phyloP scores from a whole-genome alignment of 2,888 invertebrate genomes.

The Quadroppia sp. region DNA sequence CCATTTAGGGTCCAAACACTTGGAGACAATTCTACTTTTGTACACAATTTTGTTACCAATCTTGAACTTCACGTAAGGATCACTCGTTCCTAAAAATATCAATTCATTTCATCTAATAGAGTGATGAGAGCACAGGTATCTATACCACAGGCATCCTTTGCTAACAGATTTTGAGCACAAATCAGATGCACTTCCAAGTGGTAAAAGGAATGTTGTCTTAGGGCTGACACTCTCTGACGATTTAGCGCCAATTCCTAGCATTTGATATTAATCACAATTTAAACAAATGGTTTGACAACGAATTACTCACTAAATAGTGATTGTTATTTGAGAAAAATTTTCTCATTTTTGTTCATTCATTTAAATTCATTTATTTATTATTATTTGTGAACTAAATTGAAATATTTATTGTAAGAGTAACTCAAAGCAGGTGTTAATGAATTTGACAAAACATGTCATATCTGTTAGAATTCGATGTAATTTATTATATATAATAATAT shows the following conservation, averaged over 20 bases:
- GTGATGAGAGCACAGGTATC: slow-evolving; percentile 42
- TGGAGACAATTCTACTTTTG: slow-evolving; percentile 88
- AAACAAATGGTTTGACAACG: background rate
- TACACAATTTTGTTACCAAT: slow-evolving; percentile 76
- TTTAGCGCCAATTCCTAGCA: slow-evolving; percentile 48
- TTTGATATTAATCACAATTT: background rate
- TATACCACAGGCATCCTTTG: slow-evolving; percentile 92
- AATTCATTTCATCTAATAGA: background rate
- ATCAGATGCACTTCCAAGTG: slow-evolving; percentile 82
- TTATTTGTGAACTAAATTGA: too few relatives aligned
- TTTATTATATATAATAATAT: too few relatives aligned
- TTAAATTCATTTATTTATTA: too few relatives aligned
- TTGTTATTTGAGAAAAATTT: too few relatives aligned
- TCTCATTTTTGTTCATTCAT: too few relatives aligned
- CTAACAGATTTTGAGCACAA: slow-evolving; percentile 79
- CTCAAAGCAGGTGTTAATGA: too few relatives aligned
- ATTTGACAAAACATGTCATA: too few relatives aligned
- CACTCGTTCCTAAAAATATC: slow-evolving; percentile 69
- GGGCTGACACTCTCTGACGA: slow-evolving; percentile 52
- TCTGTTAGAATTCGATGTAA: too few relatives aligned
- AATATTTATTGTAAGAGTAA: too few relatives aligned
- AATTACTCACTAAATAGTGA: background rate
- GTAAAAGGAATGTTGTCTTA: slow-evolving; percentile 79
- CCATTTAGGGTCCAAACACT: slow-evolving; percentile 96
- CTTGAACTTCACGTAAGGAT: slow-evolving; percentile 97